Base-by-base conservation (phyloP, 1,140 invertebrate species). In the Drosophila lini region DNA sequence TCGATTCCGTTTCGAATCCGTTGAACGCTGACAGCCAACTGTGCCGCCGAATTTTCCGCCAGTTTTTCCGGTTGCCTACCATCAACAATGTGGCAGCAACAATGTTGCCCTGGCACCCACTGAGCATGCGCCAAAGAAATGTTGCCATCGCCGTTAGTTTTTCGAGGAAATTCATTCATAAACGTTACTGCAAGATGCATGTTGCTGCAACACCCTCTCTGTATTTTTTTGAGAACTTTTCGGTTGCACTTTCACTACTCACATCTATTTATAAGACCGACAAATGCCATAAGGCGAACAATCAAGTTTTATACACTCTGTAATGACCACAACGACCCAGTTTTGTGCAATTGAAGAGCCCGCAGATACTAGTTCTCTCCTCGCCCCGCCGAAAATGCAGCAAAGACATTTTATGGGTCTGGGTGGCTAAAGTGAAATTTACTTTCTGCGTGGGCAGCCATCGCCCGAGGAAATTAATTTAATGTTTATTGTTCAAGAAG, bases 321-420 rank as follows among this genome's bases (percentile, higher is more conserved):
- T 71, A 71, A 71, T 71, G 68, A 71, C 68, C 65, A 71, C 65
- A 58, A 41, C 65, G 68, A 71, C 65, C 68, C 65, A 59, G 65
- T 71, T 71, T 50, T 36, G 53, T 50, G 69, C 65, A 73, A 73
- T 73, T 73, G 69, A 42, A 11, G 44, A 32, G 58, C 69, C 69
- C 69, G 69, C 19, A 59, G 55, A 71, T 41, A 56, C 6, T 57
- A 42, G 10, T 50, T n/a, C 10, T n/a, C 3, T 34, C n/a, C 5
- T 3, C 1, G 10, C 13, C 28, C n/a, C 45, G 13, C 25, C 65
- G 69, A 67, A 73, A 73, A 22, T 73, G 69, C 69, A 73, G 31
- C 15, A 48, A 28, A 34, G 36, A 68, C 31, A 47, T 41, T 40
- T 13, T 31, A 53, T 42, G 61, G 65, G 28, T 36, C 52, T 38